phyloP scores from a whole-genome alignment of 2,888 invertebrate genomes.

The Melanchra persicariae region DNA sequence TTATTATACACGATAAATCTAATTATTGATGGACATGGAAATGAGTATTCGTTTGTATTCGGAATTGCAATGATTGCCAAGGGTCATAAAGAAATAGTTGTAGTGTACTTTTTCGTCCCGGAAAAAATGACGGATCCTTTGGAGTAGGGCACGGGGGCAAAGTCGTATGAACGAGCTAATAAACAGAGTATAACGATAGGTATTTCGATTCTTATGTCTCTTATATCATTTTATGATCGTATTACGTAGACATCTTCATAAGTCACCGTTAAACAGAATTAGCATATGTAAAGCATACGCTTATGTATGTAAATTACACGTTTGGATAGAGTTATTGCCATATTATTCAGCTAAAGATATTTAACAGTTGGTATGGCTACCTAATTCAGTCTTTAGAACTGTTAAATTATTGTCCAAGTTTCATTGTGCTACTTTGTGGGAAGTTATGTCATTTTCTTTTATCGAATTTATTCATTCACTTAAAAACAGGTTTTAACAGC shows the following conservation, averaged over 20 bases:
- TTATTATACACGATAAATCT: no score
- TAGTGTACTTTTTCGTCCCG: no score
- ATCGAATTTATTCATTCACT: neutral
- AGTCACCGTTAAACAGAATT: conserved; percentile 18
- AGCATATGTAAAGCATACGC: conserved; percentile 25
- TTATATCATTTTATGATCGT: conserved; percentile 37
- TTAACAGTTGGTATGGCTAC: conserved; percentile 13
- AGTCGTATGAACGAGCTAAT: no score
- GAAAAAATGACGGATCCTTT: no score
- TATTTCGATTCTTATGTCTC: neutral
- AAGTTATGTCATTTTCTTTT: conserved; percentile 11
- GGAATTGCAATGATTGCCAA: no score
- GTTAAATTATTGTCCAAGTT: conserved; percentile 11
- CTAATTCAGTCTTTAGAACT: conserved; percentile 18
- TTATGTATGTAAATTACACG: conserved; percentile 51
- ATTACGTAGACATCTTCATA: conserved; percentile 24
- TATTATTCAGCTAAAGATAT: conserved; percentile 24
- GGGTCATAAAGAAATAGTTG: no score
- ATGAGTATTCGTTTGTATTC: no score
- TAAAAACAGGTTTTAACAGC: neutral
- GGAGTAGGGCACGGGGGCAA: no score
- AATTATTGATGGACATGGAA: no score
- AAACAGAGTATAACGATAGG: no score
- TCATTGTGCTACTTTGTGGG: conserved; percentile 23
- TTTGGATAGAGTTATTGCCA: conserved; percentile 15